Evolutionary conservation across 2,888 invertebrate genomes (phyloP).

Genomic region (Melanostoma scalare): DNA sequence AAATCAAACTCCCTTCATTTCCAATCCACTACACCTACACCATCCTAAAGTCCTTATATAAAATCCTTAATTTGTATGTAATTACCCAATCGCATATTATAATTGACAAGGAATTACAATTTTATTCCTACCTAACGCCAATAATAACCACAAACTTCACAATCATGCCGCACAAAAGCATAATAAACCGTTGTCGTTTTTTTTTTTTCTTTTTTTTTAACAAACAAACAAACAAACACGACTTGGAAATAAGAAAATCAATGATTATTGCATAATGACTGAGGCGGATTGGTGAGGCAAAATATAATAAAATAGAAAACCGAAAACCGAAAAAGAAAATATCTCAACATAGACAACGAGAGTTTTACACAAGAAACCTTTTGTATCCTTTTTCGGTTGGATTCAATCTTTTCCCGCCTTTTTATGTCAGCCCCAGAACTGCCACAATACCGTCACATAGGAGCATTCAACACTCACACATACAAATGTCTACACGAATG

Average conservation of each 20-base stretch:
- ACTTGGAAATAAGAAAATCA: slow-evolving; percentile 63
- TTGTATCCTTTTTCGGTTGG: slow-evolving; percentile 45
- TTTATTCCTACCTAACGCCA: slow-evolving; percentile 41
- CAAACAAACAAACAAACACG: slow-evolving; percentile 35
- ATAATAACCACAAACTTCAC: slow-evolving; percentile 29
- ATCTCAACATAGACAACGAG: slow-evolving; percentile 45
- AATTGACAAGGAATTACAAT: slow-evolving; percentile 62
- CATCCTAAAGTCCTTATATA: slow-evolving; percentile 4
- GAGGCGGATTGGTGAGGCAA: slow-evolving; percentile 34
- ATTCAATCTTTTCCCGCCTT: slow-evolving; percentile 68
- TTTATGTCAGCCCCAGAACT: slow-evolving; percentile 14
- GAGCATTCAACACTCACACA: slow-evolving; percentile 14
- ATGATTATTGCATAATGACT: slow-evolving; percentile 72
- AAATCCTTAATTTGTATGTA: slow-evolving; percentile 64
- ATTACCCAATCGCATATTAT: slow-evolving; percentile 67
- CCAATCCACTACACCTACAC: neutral
- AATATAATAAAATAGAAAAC: slow-evolving; percentile 10
- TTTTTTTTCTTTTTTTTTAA: slow-evolving; percentile 15
- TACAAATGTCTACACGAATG: slow-evolving; percentile 14
- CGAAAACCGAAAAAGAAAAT: slow-evolving; percentile 6
- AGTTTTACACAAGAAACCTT: slow-evolving; percentile 22
- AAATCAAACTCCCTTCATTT: slow-evolving; percentile 9
- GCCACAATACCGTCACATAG: slow-evolving; percentile 1
- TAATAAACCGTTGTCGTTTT: slow-evolving; percentile 54
- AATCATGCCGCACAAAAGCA: slow-evolving; percentile 45